Conservation (phyloP, 2,113 vertebrate genomes). For the Thamnaconus septentrionalis region DNA sequence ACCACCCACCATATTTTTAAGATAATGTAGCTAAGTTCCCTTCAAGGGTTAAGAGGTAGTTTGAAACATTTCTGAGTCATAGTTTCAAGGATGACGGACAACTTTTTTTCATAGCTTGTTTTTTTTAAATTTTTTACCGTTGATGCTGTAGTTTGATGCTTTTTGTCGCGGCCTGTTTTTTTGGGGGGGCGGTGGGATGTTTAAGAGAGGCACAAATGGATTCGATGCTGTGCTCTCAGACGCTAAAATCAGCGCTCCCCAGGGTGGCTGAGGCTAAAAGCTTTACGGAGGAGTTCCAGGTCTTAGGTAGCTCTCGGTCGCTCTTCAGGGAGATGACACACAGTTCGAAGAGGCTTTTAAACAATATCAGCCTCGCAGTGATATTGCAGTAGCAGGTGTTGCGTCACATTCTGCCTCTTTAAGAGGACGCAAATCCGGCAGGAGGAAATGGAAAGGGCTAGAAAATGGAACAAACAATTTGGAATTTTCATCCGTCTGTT, state of each 20-base stretch:
- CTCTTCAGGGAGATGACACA: constrained; percentile 1
- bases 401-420: neutral
- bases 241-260: neutral
- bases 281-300: neutral
- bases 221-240: neutral
- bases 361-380: constrained; percentile 1
- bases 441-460: too few relatives aligned
- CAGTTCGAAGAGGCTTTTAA: constrained; percentile 1
- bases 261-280: constrained; percentile 4
- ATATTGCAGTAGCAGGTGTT: neutral
- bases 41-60: constrained; percentile 17
- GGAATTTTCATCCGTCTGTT: too few relatives aligned
- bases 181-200: neutral
- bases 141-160: neutral
- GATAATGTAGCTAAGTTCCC: constrained; percentile 27
- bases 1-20: constrained; percentile 25
- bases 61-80: neutral
- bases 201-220: neutral
- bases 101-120: neutral
- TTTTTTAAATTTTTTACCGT: neutral
- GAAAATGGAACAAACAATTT: too few relatives aligned
- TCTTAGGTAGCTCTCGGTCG: neutral
- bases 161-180: neutral
- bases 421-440: too few relatives aligned
- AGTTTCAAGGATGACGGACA: too few relatives aligned